Conservation (phyloP, 2,113 vertebrate species). For the Pteruthius melanotis region DNA sequence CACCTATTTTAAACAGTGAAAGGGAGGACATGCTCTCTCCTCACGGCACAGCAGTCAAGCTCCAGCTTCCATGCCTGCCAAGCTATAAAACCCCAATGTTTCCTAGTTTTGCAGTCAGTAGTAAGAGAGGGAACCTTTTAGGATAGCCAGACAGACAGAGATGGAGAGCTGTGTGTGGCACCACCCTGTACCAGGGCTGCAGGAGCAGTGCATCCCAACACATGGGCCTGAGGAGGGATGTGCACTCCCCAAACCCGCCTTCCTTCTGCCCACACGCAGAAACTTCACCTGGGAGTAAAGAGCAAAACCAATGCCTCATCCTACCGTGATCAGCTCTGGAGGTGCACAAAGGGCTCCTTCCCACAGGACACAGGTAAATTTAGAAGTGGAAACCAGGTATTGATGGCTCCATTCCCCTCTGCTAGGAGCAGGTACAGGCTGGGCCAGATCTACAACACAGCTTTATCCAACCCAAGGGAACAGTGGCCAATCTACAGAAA, state of each 20-base stretch:
- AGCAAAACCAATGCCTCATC: background rate
- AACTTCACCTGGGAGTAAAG: background rate
- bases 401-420: background rate
- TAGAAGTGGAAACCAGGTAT: background rate
- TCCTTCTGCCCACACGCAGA: background rate
- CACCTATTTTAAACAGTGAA: background rate
- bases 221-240: rapidly evolving
- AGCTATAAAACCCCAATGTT: background rate
- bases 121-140: background rate
- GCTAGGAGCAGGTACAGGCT: background rate
- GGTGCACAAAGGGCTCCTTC: background rate
- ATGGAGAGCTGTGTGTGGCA: background rate
- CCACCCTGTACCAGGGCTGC: background rate
- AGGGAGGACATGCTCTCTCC: background rate
- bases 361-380: background rate
- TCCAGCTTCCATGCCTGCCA: background rate
- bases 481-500: background rate
- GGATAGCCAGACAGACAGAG: background rate
- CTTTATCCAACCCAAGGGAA: background rate
- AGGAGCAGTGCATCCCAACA: background rate
- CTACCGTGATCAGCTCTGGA: background rate
- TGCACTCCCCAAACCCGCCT: background rate
- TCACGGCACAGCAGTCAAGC: background rate
- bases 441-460: background rate
- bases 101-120: background rate